A percentile compares a stretch with the other conserved stretches of the same genome.
Evolutionary conservation across 2,113 vertebrate genomes (phyloP).

Genomic region (Sula dactylatra): DNA sequence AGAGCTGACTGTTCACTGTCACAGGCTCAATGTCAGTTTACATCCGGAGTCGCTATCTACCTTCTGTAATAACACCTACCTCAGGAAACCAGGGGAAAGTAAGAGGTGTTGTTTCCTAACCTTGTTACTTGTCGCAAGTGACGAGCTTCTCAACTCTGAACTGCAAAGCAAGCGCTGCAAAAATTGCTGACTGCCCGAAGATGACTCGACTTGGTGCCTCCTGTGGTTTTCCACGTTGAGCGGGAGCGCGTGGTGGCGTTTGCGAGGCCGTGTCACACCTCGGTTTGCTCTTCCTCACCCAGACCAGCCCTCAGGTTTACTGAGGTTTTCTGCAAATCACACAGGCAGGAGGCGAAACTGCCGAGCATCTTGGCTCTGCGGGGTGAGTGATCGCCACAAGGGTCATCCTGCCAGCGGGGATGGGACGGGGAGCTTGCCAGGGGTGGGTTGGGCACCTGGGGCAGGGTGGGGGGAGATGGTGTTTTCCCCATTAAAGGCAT

Average conservation of each 20-base stretch:
- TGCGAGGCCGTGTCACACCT: accelerated
- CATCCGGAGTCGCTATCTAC: accelerated
- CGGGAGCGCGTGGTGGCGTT: accelerated
- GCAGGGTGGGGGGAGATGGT: no score
- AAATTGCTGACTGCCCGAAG: not conserved
- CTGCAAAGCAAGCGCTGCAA: not conserved
- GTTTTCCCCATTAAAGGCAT: accelerated
- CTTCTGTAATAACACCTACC: not conserved
- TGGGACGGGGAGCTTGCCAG: no score
- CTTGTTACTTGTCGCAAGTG: not conserved
- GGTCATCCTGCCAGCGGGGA: accelerated
- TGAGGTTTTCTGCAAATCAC: not conserved
- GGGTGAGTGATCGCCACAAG: no score
- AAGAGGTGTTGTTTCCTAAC: not conserved
- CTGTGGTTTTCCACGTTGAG: not conserved
- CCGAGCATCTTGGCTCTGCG: accelerated
- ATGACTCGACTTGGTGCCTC: not conserved
- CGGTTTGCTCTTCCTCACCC: not conserved
- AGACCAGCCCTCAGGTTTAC: not conserved
- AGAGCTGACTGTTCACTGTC: not conserved
- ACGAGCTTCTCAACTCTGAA: not conserved
- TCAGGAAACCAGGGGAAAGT: not conserved
- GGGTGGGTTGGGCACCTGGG: accelerated
- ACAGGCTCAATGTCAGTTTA: accelerated
- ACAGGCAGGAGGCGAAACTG: not conserved